These are phyloP conservation scores for Pentalonia nigronervosa DNA, from an alignment of 1,140 invertebrate species.

Conservation along the genomic window DNA sequence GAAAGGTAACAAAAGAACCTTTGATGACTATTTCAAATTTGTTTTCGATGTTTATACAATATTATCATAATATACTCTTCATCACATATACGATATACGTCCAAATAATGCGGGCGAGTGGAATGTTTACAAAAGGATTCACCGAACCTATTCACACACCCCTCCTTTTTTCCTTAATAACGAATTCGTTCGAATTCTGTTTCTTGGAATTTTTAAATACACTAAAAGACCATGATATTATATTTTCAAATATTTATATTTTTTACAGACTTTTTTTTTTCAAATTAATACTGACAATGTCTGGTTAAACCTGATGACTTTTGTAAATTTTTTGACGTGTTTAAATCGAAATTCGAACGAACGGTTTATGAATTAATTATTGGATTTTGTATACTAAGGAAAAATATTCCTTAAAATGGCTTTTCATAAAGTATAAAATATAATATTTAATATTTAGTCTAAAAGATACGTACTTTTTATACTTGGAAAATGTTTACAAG, in stretches of 20 bases:
- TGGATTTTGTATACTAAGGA: neutral
- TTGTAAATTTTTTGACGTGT: neutral
- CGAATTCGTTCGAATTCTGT: neutral
- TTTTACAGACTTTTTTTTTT: too few relatives aligned
- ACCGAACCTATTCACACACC: neutral
- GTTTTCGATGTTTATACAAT: slow-evolving; percentile 7
- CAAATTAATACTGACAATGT: too few relatives aligned
- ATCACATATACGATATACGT: neutral
- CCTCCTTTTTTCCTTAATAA: neutral
- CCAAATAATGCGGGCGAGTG: slow-evolving; percentile 5
- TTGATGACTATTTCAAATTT: slow-evolving; percentile 20
- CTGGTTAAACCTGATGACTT: neutral
- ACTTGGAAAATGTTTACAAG: neutral
- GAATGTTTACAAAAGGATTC: slow-evolving; percentile 6
- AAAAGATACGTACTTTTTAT: neutral
- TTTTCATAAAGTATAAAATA: neutral
- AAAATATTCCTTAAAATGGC: neutral
- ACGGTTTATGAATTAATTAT: neutral
- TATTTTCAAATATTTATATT: neutral
- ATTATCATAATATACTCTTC: neutral
- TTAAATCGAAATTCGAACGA: neutral
- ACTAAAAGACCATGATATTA: too few relatives aligned
- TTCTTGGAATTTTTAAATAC: neutral
- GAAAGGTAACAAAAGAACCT: neutral
- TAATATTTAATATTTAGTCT: neutral